A percentile compares a stretch with the other conserved stretches of the same genome.
These are phyloP conservation scores for Eulemur macaco DNA, from an alignment of 2,113 vertebrate species.

Conservation along the genomic window DNA sequence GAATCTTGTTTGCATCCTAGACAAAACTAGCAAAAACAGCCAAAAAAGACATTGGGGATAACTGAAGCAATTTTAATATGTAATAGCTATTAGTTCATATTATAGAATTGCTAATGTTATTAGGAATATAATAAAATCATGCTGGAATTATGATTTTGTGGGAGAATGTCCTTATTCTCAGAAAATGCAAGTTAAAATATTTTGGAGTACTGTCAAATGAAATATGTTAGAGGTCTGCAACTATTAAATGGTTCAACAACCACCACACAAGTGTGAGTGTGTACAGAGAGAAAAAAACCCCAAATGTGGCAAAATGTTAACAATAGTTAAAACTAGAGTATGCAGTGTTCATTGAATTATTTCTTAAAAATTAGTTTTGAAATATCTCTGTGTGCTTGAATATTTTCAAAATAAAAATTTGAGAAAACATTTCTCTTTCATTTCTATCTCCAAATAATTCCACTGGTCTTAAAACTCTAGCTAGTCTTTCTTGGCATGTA, in stretches of 20 bases:
- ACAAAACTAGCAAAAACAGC: conserved; percentile 20
- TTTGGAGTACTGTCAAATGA: neutral
- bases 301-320: neutral
- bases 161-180: neutral
- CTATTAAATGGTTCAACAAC: neutral
- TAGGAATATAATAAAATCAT: neutral
- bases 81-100: neutral
- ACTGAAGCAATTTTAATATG: neutral
- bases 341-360: neutral
- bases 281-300: neutral
- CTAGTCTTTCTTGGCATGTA: neutral
- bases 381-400: neutral
- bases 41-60: neutral
- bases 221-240: neutral
- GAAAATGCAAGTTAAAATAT: neutral
- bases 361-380: neutral
- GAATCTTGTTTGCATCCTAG: neutral
- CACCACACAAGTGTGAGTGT: neutral
- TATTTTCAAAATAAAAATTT: conserved; percentile 12
- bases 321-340: neutral
- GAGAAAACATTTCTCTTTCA: neutral
- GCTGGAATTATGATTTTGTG: neutral
- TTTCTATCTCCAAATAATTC: conserved; percentile 1
- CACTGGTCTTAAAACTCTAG: neutral
- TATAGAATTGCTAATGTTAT: neutral